These are phyloP conservation scores for Platichthys stellatus DNA, from an alignment of 2,113 vertebrate species.

Conservation along the genomic window DNA sequence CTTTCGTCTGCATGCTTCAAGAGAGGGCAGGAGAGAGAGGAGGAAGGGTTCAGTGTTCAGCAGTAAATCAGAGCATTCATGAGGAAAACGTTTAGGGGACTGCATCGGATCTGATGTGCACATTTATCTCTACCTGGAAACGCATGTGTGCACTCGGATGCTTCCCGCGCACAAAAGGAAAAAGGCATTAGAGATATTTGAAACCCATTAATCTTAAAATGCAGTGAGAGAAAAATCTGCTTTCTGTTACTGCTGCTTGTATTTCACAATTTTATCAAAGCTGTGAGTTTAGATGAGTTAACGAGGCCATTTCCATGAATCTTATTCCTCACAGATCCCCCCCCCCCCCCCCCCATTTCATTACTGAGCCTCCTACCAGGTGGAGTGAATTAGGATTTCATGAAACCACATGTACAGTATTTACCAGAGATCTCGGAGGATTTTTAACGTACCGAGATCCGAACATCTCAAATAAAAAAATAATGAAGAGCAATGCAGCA, in stretches of 20 bases:
- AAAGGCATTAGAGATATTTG: background rate
- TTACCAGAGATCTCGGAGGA: constrained; percentile 5
- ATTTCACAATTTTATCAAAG: constrained; percentile 38
- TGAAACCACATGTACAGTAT: constrained; percentile 49
- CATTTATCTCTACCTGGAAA: background rate
- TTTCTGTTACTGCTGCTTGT: background rate
- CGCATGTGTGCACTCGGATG: background rate
- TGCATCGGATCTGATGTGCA: background rate
- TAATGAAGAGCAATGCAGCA: background rate
- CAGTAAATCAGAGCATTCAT: constrained; percentile 5
- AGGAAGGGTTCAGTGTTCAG: constrained; percentile 19
- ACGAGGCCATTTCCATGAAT: constrained; percentile 35
- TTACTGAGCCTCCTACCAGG: constrained; percentile 16
- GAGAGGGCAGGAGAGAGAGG: constrained; percentile 40
- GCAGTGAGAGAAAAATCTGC: background rate
- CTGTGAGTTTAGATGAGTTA: constrained; percentile 16
- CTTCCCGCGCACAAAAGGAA: background rate
- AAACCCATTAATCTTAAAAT: background rate
- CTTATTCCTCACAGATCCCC: constrained; percentile 26
- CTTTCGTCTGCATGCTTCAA: constrained; percentile 59
- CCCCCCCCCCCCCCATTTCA: background rate
- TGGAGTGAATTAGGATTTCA: constrained; percentile 48
- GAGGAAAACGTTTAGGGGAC: background rate
- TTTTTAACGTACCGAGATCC: constrained; percentile 4
- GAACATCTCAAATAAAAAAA: constrained; percentile 19